These are phyloP conservation scores for Synanthedon tipuliformis DNA, from an alignment of 2,888 invertebrate species.

Conservation along the genomic window DNA sequence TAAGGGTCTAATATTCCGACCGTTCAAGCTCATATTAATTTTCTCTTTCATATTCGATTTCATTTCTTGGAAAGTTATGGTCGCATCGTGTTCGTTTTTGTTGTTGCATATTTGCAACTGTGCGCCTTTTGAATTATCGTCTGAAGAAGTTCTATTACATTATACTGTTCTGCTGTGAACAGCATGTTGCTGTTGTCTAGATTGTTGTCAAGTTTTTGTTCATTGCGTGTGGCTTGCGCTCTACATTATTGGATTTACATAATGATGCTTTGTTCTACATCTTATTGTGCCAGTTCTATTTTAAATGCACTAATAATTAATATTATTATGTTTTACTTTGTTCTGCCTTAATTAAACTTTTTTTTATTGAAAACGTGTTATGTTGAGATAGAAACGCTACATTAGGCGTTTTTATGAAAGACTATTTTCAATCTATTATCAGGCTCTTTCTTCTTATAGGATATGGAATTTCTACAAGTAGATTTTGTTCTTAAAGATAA, in stretches of 20 bases:
- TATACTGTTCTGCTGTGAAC: constrained; percentile 26
- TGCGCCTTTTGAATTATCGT: constrained; percentile 2
- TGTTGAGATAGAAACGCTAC: not conserved
- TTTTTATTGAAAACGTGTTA: not conserved
- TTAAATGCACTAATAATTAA: not conserved
- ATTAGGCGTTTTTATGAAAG: no score
- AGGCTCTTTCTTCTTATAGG: no score
- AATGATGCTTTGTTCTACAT: constrained; percentile 14
- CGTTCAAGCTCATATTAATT: not conserved
- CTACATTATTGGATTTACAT: constrained; percentile 22
- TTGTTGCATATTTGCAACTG: not conserved
- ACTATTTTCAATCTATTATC: no score
- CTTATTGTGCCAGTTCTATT: constrained; percentile 8
- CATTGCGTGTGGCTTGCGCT: constrained; percentile 14
- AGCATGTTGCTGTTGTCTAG: constrained; percentile 17
- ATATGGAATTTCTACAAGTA: no score
- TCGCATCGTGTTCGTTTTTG: not conserved
- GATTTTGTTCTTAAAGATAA: no score
- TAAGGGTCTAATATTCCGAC: constrained; percentile 3
- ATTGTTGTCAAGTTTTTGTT: constrained; percentile 30
- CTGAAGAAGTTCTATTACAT: constrained; percentile 13
- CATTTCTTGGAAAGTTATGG: not conserved
- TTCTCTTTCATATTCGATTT: not conserved
- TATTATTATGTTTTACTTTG: not conserved
- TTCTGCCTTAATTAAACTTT: not conserved